Evolutionary conservation across 2,888 invertebrate genomes (phyloP).

Genomic region (Cheiracanthium punctorium): DNA sequence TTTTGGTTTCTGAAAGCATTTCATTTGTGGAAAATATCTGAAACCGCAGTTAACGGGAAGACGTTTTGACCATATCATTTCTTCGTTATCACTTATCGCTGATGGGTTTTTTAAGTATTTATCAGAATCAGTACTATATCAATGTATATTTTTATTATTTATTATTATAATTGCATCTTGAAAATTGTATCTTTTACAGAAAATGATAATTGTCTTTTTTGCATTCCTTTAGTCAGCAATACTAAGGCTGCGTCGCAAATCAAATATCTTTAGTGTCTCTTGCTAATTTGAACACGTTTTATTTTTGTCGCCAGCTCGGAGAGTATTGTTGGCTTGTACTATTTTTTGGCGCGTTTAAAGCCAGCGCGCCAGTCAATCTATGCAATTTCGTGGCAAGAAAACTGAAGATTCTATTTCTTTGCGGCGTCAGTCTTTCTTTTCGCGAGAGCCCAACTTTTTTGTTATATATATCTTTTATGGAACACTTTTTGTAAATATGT

Average conservation of each 20-base stretch:
- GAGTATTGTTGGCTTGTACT: constrained; percentile 1
- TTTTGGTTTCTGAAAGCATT: too few species aligned
- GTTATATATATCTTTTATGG: constrained; percentile 21
- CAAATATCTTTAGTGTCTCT: not conserved
- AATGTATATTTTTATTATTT: too few species aligned
- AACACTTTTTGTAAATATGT: constrained; percentile 55
- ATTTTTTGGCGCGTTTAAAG: not conserved
- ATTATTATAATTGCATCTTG: too few species aligned
- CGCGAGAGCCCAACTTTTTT: not conserved
- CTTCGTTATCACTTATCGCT: too few species aligned
- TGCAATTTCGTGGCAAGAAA: constrained; percentile 37
- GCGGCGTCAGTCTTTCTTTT: constrained; percentile 3
- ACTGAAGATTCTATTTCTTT: not conserved
- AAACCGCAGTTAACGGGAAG: too few species aligned
- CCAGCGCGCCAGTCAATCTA: constrained; percentile 37
- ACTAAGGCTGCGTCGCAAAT: not conserved
- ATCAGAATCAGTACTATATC: too few species aligned
- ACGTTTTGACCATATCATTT: too few species aligned
- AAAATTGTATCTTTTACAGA: too few species aligned
- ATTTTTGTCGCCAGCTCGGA: constrained; percentile 14
- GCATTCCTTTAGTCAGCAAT: not conserved
- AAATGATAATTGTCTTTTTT: too few species aligned
- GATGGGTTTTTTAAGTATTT: too few species aligned
- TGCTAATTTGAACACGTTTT: not conserved
- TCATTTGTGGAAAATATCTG: too few species aligned